These are phyloP conservation scores for Phrynosoma blainvillii DNA, from an alignment of 2,113 vertebrate genomes.

Conservation along the genomic window DNA sequence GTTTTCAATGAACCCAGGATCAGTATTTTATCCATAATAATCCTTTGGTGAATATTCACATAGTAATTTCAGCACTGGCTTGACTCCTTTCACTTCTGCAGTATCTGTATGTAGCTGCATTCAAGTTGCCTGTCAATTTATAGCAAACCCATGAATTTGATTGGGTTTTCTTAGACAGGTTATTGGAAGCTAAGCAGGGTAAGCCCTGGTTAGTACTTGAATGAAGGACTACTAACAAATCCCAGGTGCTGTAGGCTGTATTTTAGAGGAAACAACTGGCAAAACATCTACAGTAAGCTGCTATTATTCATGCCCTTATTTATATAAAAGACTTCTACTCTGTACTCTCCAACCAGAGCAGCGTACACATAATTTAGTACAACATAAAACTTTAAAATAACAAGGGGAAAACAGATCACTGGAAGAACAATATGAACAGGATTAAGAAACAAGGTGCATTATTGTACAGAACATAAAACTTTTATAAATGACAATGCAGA, in stretches of 20 bases:
- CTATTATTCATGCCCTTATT: not conserved
- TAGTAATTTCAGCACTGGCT: not conserved
- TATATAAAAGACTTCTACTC: not conserved
- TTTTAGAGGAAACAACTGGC: not conserved
- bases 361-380: not conserved
- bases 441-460: not conserved
- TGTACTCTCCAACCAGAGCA: not conserved
- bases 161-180: too few species aligned
- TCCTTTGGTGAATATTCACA: not conserved
- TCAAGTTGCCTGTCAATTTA: too few species aligned
- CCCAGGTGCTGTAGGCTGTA: too few species aligned
- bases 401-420: not conserved
- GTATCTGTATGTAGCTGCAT: too few species aligned
- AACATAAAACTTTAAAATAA: not conserved
- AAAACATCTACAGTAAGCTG: not conserved
- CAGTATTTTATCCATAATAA: not conserved
- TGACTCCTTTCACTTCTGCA: not conserved
- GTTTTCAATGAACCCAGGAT: not conserved
- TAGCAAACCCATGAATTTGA: too few species aligned
- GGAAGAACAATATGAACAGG: not conserved
- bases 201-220: too few species aligned
- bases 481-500: too few species aligned
- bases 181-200: too few species aligned
- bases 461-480: too few species aligned
- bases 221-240: too few species aligned